These are phyloP conservation scores for Pocillopora verrucosa DNA, from an alignment of 64 coral and sea anemone species.

Conservation along the genomic window DNA sequence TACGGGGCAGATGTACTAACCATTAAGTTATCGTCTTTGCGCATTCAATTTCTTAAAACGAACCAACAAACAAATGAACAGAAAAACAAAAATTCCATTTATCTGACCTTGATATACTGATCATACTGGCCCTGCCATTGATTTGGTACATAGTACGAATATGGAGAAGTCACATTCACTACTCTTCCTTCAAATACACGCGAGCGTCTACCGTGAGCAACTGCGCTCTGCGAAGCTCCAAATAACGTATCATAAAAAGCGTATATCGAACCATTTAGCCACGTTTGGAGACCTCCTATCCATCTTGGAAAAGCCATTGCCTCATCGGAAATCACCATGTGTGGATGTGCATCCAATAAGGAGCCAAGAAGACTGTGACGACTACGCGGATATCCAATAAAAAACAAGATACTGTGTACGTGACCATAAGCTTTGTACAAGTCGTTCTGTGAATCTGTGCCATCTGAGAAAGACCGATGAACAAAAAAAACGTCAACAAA, in stretches of 20 bases:
- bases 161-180: not conserved
- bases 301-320: not conserved
- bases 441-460: not conserved
- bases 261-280: conserved; percentile 9
- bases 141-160: not conserved
- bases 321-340: conserved; percentile 76
- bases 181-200: conserved; percentile 12
- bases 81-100: too few relatives aligned
- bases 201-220: not conserved
- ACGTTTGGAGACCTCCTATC: not conserved
- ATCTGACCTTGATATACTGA: not conserved
- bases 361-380: conserved; percentile 79
- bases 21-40: too few relatives aligned
- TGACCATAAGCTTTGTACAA: conserved; percentile 42
- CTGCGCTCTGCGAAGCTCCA: not conserved
- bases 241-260: not conserved
- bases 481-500: not conserved
- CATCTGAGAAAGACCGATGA: not conserved
- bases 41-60: too few relatives aligned
- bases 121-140: conserved; percentile 16
- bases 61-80: too few relatives aligned
- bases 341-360: conserved; percentile 84
- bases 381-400: conserved; percentile 90
- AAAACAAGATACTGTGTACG: conserved; percentile 70
- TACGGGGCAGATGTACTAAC: too few relatives aligned